Conservation (phyloP, 1,140 invertebrate genomes). For the Phymastichus coffea region DNA sequence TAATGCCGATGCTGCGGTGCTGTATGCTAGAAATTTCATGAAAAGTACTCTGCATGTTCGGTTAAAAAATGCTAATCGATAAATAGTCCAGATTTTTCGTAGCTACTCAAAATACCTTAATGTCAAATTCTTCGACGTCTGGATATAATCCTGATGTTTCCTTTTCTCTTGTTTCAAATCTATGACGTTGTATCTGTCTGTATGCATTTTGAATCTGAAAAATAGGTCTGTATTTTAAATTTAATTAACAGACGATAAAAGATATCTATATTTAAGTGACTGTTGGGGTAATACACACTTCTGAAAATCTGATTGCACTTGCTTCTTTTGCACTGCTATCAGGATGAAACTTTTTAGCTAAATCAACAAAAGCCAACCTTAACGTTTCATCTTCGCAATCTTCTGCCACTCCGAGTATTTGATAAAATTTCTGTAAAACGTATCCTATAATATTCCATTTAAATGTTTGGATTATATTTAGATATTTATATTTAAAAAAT, state of each 20-base stretch:
- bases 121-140: slow-evolving; percentile 55
- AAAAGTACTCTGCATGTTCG: slow-evolving; percentile 27
- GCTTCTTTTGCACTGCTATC: slow-evolving; percentile 72
- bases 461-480: too few relatives aligned
- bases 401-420: slow-evolving; percentile 65
- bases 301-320: slow-evolving; percentile 69
- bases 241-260: background rate
- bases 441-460: too few relatives aligned
- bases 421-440: slow-evolving; percentile 67
- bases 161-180: slow-evolving; percentile 54
- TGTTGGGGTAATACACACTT: slow-evolving; percentile 49
- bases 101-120: too few relatives aligned
- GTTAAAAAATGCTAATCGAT: too few relatives aligned
- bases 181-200: slow-evolving; percentile 48
- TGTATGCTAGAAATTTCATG: slow-evolving; percentile 65
- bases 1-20: slow-evolving; percentile 88
- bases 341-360: slow-evolving; percentile 81
- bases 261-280: too few relatives aligned
- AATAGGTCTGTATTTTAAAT: slow-evolving; percentile 5
- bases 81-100: too few relatives aligned
- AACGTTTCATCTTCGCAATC: slow-evolving; percentile 72
- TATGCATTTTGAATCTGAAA: slow-evolving; percentile 61
- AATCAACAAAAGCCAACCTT: slow-evolving; percentile 68
- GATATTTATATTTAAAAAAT: too few relatives aligned
- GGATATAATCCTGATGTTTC: slow-evolving; percentile 53